Percentiles rank a stretch among this genome's conserved stretches.
These are phyloP conservation scores for Drosophila takahashii DNA, from an alignment of 1,140 invertebrate species.

Conservation along the genomic window DNA sequence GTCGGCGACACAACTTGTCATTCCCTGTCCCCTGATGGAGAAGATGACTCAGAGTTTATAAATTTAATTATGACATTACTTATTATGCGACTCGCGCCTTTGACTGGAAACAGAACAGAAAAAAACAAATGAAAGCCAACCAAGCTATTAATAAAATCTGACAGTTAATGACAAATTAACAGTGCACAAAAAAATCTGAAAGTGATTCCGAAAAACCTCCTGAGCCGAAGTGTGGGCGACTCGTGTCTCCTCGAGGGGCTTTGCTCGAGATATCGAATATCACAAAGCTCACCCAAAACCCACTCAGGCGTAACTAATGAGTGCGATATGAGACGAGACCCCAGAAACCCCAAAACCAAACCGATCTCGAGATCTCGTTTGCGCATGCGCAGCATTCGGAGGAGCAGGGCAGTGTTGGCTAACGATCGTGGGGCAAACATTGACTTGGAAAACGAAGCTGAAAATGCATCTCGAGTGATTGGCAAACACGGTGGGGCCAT, in stretches of 20 bases:
- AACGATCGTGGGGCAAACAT: conserved; percentile 54
- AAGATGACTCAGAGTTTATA: conserved; percentile 69
- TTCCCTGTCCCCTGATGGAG: neutral
- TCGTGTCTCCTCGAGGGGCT: conserved; percentile 54
- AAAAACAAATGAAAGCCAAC: conserved; percentile 6
- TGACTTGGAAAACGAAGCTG: conserved; percentile 23
- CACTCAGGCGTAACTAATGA: conserved; percentile 68
- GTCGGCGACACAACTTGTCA: conserved; percentile 50
- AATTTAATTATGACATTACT: conserved; percentile 81
- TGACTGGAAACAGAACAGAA: conserved; percentile 5
- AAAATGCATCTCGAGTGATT: conserved; percentile 79
- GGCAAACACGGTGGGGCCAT: conserved; percentile 57
- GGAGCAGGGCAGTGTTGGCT: conserved; percentile 60
- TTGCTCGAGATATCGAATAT: conserved; percentile 57
- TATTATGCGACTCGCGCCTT: conserved; percentile 68
- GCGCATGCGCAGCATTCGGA: conserved; percentile 27
- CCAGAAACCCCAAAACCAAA: conserved; percentile 8
- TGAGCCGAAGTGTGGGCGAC: conserved; percentile 67
- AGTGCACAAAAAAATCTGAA: conserved; percentile 48
- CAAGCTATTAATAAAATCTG: conserved; percentile 68
- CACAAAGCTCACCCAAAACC: conserved; percentile 60
- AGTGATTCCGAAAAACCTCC: conserved; percentile 31
- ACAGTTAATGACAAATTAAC: conserved; percentile 79
- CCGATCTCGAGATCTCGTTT: conserved; percentile 1
- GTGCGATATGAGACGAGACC: conserved; percentile 31